Percentiles rank a stretch among this genome's conserved stretches.
phyloP scores from a whole-genome alignment of 2,888 invertebrate species.

The Sinotaia quadrata region DNA sequence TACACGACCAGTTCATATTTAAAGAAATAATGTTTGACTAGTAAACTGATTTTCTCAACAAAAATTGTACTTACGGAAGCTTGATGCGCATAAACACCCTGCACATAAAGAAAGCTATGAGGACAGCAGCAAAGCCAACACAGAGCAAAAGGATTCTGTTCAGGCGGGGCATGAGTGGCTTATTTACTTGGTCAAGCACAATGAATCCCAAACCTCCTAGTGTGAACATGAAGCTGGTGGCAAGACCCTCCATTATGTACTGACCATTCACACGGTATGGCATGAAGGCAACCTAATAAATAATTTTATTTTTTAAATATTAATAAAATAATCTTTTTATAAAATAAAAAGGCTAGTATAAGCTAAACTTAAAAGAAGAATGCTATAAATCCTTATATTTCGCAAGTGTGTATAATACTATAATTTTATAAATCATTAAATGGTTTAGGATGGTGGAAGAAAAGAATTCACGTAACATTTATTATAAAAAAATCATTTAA shows the following conservation, averaged over 20 bases:
- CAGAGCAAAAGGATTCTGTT: slow-evolving; percentile 91
- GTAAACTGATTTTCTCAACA: too few species aligned
- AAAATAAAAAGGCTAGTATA: neutral
- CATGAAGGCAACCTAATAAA: slow-evolving; percentile 94
- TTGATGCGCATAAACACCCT: slow-evolving; percentile 99
- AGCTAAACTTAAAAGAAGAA: neutral
- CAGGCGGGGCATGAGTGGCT: slow-evolving; percentile 86
- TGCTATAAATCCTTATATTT: neutral
- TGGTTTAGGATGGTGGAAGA: too few species aligned
- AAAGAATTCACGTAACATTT: neutral
- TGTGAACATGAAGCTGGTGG: slow-evolving; percentile 96
- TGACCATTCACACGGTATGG: slow-evolving; percentile 98
- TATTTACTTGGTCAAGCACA: slow-evolving; percentile 93
- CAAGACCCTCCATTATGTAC: slow-evolving; percentile 99
- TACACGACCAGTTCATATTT: too few species aligned
- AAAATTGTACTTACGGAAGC: slow-evolving; percentile 78
- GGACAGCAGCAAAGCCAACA: slow-evolving; percentile 91
- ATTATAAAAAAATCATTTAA: neutral
- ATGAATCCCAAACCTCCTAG: slow-evolving; percentile 97
- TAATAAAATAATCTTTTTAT: neutral
- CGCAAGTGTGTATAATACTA: neutral
- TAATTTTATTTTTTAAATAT: neutral
- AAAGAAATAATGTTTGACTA: too few species aligned
- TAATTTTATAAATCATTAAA: neutral
- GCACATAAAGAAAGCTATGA: slow-evolving; percentile 95